Conservation (phyloP, 2,797 vertebrate genomes). For the Coccyzus lansbergi region DNA sequence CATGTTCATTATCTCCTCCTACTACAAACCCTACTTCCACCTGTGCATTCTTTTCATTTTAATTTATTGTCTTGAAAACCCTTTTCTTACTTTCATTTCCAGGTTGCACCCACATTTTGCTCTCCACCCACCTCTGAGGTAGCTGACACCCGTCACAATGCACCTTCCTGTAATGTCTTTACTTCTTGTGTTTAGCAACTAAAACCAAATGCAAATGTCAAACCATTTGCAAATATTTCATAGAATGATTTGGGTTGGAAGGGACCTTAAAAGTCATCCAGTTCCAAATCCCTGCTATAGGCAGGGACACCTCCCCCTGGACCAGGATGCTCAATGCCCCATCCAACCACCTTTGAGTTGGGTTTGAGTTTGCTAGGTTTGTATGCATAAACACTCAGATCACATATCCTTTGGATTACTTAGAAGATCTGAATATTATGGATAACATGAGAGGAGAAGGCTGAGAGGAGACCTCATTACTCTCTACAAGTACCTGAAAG, state of each 20-base stretch:
- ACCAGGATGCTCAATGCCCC: too few relatives aligned
- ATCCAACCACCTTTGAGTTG: too few relatives aligned
- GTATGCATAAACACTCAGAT: neutral
- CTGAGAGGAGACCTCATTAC: too few relatives aligned
- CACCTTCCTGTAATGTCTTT: neutral
- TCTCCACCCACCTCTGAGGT: neutral
- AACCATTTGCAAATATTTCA: neutral
- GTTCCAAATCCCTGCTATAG: too few relatives aligned
- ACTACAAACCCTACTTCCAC: neutral
- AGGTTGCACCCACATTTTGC: neutral
- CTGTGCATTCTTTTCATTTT: neutral
- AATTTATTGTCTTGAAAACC: neutral
- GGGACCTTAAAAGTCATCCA: too few relatives aligned
- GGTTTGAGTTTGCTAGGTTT: neutral
- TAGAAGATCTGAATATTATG: too few relatives aligned
- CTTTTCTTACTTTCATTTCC: neutral
- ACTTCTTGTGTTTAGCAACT: neutral
- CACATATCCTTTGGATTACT: neutral
- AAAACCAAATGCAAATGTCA: neutral
- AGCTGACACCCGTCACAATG: neutral
- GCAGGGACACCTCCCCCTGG: too few relatives aligned
- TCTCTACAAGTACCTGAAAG: too few relatives aligned
- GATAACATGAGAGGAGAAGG: too few relatives aligned
- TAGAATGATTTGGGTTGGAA: too few relatives aligned
- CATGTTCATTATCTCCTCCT: neutral